Conservation (phyloP, 2,113 vertebrate species). For the Labeo catla region DNA sequence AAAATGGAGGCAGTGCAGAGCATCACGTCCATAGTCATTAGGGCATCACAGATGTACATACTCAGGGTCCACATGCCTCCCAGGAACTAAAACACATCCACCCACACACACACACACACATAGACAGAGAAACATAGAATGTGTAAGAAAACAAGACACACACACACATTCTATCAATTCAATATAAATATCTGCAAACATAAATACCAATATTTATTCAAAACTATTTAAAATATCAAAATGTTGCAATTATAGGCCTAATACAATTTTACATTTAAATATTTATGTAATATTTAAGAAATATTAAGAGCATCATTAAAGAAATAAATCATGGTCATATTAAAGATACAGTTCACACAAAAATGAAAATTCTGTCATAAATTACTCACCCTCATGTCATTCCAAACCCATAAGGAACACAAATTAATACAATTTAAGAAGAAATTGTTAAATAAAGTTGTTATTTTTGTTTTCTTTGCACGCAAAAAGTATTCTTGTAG, state of each 20-base stretch:
- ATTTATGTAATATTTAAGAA: not conserved
- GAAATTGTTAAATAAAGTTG: too few species aligned
- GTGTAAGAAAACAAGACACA: not conserved
- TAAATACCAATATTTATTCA: not conserved
- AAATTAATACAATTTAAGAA: too few species aligned
- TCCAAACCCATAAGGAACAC: too few species aligned
- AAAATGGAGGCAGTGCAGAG: conserved; percentile 81
- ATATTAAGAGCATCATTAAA: not conserved
- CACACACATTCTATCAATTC: not conserved
- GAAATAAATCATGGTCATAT: too few species aligned
- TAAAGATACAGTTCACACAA: too few species aligned
- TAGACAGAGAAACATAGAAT: not conserved
- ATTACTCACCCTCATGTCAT: too few species aligned
- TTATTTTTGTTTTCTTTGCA: too few species aligned
- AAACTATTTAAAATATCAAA: not conserved
- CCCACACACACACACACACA: not conserved
- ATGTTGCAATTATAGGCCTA: not conserved
- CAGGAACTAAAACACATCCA: conserved; percentile 69
- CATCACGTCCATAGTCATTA: conserved; percentile 84
- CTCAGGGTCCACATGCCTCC: conserved; percentile 78
- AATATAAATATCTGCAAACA: not conserved
- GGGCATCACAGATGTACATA: conserved; percentile 74
- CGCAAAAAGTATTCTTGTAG: too few species aligned
- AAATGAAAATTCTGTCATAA: too few species aligned
- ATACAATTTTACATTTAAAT: not conserved